phyloP scores from a whole-genome alignment of 92 coral and sea anemone species.

The Actinernus sp. region DNA sequence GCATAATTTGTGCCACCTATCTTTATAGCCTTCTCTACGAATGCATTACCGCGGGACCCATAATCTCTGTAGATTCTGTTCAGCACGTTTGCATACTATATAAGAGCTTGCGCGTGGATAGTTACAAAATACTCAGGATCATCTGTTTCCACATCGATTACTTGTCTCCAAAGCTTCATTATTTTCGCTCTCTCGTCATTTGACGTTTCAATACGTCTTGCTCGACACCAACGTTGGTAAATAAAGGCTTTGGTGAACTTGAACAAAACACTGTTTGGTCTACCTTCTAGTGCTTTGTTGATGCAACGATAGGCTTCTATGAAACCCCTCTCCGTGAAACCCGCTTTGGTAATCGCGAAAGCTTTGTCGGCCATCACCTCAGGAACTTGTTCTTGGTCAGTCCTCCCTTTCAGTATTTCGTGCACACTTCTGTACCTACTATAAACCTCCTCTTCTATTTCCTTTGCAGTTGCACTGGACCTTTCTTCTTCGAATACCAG shows the following conservation, averaged over 20 bases:
- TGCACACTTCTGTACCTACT: no score
- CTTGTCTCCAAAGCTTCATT: no score
- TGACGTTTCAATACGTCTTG: background rate
- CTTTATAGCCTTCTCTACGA: constrained; percentile 3
- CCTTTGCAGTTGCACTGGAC: no score
- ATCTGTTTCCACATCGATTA: background rate
- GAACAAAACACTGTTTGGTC: background rate
- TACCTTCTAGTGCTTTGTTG: no score
- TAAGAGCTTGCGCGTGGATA: background rate
- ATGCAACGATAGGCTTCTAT: no score
- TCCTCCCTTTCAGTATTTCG: constrained; percentile 2
- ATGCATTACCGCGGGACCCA: background rate
- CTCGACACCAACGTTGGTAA: background rate
- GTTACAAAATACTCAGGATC: background rate
- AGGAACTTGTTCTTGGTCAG: background rate
- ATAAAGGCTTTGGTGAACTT: constrained; percentile 1
- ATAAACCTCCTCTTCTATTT: no score
- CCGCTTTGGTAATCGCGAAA: constrained; percentile 1
- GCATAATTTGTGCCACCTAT: background rate
- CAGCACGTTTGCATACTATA: background rate
- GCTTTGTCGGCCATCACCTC: constrained; percentile 16
- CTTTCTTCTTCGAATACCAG: no score
- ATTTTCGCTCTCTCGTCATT: no score
- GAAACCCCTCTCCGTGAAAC: background rate
- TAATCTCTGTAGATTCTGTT: background rate